These are phyloP conservation scores for Dipodomys merriami DNA, from an alignment of 2,113 vertebrate genomes.

Conservation along the genomic window DNA sequence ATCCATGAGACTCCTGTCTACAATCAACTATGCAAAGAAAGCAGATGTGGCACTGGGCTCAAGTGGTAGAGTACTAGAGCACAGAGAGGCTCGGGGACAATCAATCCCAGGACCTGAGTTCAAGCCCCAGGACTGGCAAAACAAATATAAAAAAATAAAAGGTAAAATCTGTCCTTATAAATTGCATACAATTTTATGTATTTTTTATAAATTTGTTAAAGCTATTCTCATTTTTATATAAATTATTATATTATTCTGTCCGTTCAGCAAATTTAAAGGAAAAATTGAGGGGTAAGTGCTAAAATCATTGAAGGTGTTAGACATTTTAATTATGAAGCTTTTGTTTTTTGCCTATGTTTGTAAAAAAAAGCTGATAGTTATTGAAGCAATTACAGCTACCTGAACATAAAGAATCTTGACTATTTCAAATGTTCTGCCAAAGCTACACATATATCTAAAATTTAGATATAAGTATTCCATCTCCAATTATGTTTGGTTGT, in stretches of 20 bases:
- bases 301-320: conserved; percentile 23
- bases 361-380: conserved; percentile 32
- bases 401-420: conserved; percentile 33
- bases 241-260: neutral
- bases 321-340: conserved; percentile 61
- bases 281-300: neutral
- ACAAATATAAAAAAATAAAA: too few species aligned
- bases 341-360: conserved; percentile 54
- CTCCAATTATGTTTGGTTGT: conserved; percentile 70
- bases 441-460: conserved; percentile 21
- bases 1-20: too few species aligned
- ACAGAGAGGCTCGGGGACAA: too few species aligned
- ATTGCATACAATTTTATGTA: neutral
- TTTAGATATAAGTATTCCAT: conserved; percentile 32
- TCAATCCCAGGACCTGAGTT: too few species aligned
- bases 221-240: neutral
- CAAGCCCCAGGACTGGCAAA: too few species aligned
- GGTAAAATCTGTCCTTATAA: neutral
- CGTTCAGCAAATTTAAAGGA: neutral
- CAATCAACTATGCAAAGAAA: too few species aligned
- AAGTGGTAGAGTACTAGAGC: too few species aligned
- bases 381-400: conserved; percentile 2
- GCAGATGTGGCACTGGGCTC: too few species aligned
- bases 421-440: neutral
- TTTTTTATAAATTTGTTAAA: neutral